Evolutionary conservation across 2,888 invertebrate genomes (phyloP), one percentile per base, ranked within the genome.

Genomic region (Brachyopa scutellaris): DNA sequence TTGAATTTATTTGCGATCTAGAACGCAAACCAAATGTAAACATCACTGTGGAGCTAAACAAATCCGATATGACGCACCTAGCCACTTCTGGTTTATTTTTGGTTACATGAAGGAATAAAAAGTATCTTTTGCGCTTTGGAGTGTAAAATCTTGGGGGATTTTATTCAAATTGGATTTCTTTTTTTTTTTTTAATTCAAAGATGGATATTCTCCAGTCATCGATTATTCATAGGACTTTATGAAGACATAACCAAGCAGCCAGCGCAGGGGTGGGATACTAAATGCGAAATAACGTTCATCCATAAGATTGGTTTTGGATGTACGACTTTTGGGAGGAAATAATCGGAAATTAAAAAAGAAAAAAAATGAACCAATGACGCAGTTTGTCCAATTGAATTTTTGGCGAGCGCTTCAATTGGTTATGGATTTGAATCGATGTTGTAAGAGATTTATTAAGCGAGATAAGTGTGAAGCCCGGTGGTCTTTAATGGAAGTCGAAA

Each of bases 41-140:
- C 79, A 62, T 55, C 11, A 9, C 1, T 17, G 47, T n/a, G 23
- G 17, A 42, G 23, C 31, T 29, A 45, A 19, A 53, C 57, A 38
- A 55, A 49, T 57, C 57, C 45, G 36, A 8, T 13, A 69, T 80
- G 76, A 76, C 80, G 80, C 76, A 80, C 57, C 62, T 33, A 33
- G 69, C 49, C 33, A 40, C 47, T 53, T 47, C n/a, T 49, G 67
- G 53, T 69, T 55, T 80, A 80, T 80, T 80, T 80, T 80, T 45
- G 33, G 59, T 33, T 17, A 57, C 26, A 29, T n/a, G 23, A 38
- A 36, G 36, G 45, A 69, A 70, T 11, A 9, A 51, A 62, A 31
- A 61, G 67, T 62, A 57, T 80, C 69, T 57, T 57, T 53, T 26
- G 36, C 67, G 31, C 13, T 36, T 29, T 13, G 31, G 6, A 13